These are phyloP conservation scores for Drosophila sturtevanti DNA, from an alignment of 1,140 invertebrate species.

Conservation along the genomic window DNA sequence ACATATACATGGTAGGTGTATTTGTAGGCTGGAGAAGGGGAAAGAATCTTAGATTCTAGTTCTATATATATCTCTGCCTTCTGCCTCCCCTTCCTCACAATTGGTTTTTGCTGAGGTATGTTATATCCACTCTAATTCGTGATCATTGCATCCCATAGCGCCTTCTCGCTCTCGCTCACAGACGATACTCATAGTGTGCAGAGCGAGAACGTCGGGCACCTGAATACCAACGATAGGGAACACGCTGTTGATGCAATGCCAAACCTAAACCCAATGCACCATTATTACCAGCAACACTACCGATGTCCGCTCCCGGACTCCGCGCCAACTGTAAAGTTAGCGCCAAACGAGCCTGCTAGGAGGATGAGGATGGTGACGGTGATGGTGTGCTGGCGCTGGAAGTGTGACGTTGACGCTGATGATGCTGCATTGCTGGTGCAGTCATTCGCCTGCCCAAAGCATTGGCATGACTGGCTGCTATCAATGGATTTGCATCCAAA, in stretches of 20 bases:
- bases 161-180: slow-evolving; percentile 53
- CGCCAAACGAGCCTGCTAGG: slow-evolving; percentile 78
- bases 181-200: slow-evolving; percentile 73
- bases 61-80: no score
- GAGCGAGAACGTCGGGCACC: slow-evolving; percentile 77
- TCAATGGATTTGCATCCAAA: slow-evolving; percentile 77
- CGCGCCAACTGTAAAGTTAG: slow-evolving; percentile 76
- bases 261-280: slow-evolving; percentile 35
- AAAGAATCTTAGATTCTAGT: no score
- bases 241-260: slow-evolving; percentile 56
- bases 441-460: slow-evolving; percentile 49
- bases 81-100: no score
- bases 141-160: neutral
- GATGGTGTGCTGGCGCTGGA: slow-evolving; percentile 68
- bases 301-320: slow-evolving; percentile 73
- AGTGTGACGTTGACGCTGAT: slow-evolving; percentile 57
- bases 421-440: slow-evolving; percentile 46
- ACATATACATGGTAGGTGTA: neutral
- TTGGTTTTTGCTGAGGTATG: neutral
- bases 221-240: slow-evolving; percentile 79
- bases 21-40: no score
- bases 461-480: slow-evolving; percentile 2
- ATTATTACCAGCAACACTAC: slow-evolving; percentile 16
- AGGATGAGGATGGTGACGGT: slow-evolving; percentile 69
- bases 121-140: neutral